phyloP scores from a whole-genome alignment of 2,888 invertebrate species.

The Harmothoe impar region DNA sequence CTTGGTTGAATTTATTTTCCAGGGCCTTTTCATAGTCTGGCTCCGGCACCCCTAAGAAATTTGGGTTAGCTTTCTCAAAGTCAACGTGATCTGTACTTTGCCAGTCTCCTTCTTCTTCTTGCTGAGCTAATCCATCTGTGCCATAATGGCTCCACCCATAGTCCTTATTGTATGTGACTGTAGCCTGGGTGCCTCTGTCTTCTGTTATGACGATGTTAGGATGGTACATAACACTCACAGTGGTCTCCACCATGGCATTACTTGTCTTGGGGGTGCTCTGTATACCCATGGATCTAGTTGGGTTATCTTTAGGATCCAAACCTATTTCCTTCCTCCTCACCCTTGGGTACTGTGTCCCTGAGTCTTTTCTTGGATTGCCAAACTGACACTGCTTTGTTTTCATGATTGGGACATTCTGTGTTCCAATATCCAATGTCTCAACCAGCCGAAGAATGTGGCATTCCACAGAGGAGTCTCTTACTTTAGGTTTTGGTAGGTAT shows the following conservation, averaged over 20 bases:
- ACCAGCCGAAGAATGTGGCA: conserved; percentile 28
- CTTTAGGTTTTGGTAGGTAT: conserved; percentile 13
- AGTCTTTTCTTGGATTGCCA: not conserved
- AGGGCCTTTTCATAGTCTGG: not conserved
- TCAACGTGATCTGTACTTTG: too few relatives aligned
- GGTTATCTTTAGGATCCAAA: conserved; percentile 12
- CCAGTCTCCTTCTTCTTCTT: not conserved
- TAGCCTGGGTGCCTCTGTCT: conserved; percentile 16
- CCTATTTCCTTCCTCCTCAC: conserved; percentile 12
- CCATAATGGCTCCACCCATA: not conserved
- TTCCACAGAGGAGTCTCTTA: not conserved
- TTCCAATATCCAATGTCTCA: conserved; percentile 5
- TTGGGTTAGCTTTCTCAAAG: not conserved
- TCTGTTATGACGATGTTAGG: not conserved
- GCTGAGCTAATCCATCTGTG: not conserved
- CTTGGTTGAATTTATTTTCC: not conserved
- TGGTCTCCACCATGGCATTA: conserved; percentile 33
- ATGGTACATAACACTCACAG: conserved; percentile 25
- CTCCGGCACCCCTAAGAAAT: not conserved
- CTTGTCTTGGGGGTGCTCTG: not conserved
- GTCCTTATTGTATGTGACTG: not conserved
- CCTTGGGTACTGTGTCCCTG: not conserved
- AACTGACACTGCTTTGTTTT: conserved; percentile 28
- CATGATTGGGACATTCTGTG: conserved; percentile 36
- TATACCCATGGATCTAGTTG: not conserved